Base-by-base conservation (phyloP, 2,113 vertebrate genomes). In the Megaceryle maxima region DNA sequence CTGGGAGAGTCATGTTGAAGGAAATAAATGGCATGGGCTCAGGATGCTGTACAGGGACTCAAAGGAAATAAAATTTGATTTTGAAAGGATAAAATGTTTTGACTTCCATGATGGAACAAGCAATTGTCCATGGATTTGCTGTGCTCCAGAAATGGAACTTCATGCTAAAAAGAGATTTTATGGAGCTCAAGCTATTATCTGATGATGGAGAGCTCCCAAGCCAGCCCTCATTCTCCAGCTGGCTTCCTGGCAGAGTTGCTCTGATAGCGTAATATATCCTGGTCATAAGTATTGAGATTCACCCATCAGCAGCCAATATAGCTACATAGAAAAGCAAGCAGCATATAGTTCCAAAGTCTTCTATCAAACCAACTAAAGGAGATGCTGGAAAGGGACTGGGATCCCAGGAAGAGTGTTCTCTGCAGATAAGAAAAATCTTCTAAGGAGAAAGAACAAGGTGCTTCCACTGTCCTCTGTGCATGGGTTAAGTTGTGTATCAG, bases 31-130 rank as follows among this genome's bases (percentile, higher is more conserved):
- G 85, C 85, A 83, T 64, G 79, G 91, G 56, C 81, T 94, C 77
- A 67, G 83, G 87, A 80, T 85, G 75, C 48, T 78, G 56, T 70
- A 51, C 53, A 77, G 44, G 66, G 86, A 67, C 57, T 85, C 39
- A 41, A 67, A 95, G 75, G 87, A 85, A 96, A 95, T 93, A 87
- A 77, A 91, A 70, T 75, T 77, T 94, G 53, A 92, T 97, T 97
- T 94, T 86, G 75, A 91, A 94, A 94, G 87, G 94, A 91, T 95
- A 91, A 96, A 95, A 94, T 90, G 81, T 97, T 96, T 96, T 96
- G 87, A 94, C 88, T 97, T 94, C 93, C 87, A 89, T 92, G 92
- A 92, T 94, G 84, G 92, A 96, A 95, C 83, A 92, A 95, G 92
- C 81, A 94, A 95, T 87, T 92, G 92, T 82, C 94, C 94, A 94